Evolutionary conservation across 2,888 invertebrate genomes (phyloP).

Genomic region (Lycia hirtaria): DNA sequence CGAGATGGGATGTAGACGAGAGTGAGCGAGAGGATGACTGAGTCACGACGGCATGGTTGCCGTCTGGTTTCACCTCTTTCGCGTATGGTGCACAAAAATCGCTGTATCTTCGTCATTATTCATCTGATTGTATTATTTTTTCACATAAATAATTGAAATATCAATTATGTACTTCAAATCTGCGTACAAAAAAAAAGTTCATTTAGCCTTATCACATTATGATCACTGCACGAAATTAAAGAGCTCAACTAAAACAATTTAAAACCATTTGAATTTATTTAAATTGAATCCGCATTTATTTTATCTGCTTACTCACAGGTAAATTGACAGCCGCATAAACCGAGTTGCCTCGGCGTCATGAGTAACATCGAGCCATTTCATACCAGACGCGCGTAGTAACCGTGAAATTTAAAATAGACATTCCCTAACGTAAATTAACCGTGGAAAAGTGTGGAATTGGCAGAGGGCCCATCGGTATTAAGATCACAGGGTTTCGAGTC

Average conservation of each 20-base stretch:
- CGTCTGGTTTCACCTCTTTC: too few species aligned
- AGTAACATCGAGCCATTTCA: slow-evolving; percentile 13
- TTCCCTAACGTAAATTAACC: slow-evolving; percentile 20
- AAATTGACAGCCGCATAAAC: not conserved
- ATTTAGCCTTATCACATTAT: too few species aligned
- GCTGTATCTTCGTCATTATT: too few species aligned
- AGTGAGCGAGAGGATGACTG: too few species aligned
- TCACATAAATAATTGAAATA: too few species aligned
- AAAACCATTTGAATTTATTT: not conserved
- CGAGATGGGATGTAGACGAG: too few species aligned
- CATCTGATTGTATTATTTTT: too few species aligned
- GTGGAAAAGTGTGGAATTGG: slow-evolving; percentile 6
- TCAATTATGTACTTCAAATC: too few species aligned
- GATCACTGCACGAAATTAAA: too few species aligned
- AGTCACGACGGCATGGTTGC: too few species aligned
- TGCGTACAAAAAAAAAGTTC: too few species aligned
- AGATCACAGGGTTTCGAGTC: slow-evolving; percentile 4
- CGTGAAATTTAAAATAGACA: slow-evolving; percentile 28
- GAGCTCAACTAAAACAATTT: not conserved
- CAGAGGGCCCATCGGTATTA: slow-evolving; percentile 21
- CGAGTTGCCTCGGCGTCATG: not conserved
- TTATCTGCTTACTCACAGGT: not conserved
- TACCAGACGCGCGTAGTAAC: slow-evolving; percentile 11
- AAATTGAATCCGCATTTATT: not conserved
- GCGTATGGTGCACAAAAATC: too few species aligned